Conservation (phyloP, 2,888 invertebrate genomes). For the Athripsodes cinereus region DNA sequence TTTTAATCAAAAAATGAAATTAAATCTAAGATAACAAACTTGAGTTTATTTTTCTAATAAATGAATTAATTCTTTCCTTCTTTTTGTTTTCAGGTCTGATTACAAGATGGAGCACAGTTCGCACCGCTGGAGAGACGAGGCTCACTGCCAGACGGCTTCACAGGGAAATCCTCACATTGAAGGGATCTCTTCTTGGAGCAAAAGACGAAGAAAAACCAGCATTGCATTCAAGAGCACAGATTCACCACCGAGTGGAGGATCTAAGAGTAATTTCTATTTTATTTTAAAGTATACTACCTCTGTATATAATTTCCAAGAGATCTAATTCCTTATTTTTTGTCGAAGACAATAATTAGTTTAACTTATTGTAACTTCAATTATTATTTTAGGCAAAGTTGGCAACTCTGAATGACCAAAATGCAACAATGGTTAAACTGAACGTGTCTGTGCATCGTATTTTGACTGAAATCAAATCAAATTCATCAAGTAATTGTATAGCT, state of each 20-base stretch:
- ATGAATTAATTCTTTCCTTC: not conserved
- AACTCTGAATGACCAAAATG: conserved; percentile 39
- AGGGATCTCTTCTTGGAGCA: conserved; percentile 49
- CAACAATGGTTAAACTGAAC: conserved; percentile 41
- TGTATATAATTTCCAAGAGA: too few relatives aligned
- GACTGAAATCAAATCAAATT: conserved; percentile 36
- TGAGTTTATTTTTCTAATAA: too few relatives aligned
- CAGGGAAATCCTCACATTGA: conserved; percentile 54
- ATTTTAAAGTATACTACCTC: too few relatives aligned
- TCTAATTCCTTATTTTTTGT: too few relatives aligned
- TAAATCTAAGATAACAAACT: too few relatives aligned
- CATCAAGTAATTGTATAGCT: conserved; percentile 31
- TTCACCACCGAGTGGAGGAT: conserved; percentile 22
- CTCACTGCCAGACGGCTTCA: conserved; percentile 50
- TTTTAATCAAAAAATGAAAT: too few relatives aligned
- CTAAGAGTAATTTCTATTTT: conserved; percentile 23
- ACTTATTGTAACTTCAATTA: too few relatives aligned
- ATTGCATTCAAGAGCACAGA: conserved; percentile 24
- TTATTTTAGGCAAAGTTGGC: conserved; percentile 36
- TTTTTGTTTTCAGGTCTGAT: conserved; percentile 18
- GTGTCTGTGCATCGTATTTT: conserved; percentile 44
- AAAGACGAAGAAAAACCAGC: conserved; percentile 32
- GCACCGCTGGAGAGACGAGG: conserved; percentile 44
- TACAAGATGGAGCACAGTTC: conserved; percentile 43
- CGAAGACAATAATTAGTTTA: too few relatives aligned